A percentile compares a stretch with the other conserved stretches of the same genome.
These are phyloP conservation scores for Anoplolepis gracilipes DNA, from an alignment of 1,140 invertebrate genomes.

Conservation along the genomic window DNA sequence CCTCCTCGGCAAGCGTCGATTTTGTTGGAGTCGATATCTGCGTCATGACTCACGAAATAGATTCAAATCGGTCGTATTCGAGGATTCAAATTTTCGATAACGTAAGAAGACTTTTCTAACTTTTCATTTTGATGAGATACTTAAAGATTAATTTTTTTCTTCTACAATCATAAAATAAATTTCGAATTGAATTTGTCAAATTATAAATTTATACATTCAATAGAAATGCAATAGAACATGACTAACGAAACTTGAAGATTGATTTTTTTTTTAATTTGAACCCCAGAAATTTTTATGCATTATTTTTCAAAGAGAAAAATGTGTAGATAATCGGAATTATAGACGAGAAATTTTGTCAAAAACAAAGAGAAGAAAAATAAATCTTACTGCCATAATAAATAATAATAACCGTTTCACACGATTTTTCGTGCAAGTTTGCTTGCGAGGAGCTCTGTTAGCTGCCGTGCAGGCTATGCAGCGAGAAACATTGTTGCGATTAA, in stretches of 20 bases:
- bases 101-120: slow-evolving; percentile 20
- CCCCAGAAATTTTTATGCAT: slow-evolving; percentile 5
- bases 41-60: slow-evolving; percentile 32
- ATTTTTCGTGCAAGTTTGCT: too few relatives aligned
- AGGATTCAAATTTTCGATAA: slow-evolving; percentile 19
- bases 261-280: slow-evolving; percentile 18
- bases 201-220: slow-evolving; percentile 8
- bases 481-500: too few relatives aligned
- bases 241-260: neutral
- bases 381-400: slow-evolving; percentile 6
- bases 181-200: slow-evolving; percentile 29
- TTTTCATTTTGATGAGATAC: slow-evolving; percentile 26
- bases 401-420: too few relatives aligned
- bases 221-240: slow-evolving; percentile 3
- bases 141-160: slow-evolving; percentile 14
- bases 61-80: slow-evolving; percentile 35
- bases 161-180: slow-evolving; percentile 5
- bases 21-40: slow-evolving; percentile 38
- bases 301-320: neutral
- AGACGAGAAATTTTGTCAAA: slow-evolving; percentile 8
- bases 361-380: slow-evolving; percentile 7
- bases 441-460: too few relatives aligned
- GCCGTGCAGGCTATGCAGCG: too few relatives aligned
- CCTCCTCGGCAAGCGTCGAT: slow-evolving; percentile 14
- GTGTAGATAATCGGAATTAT: neutral